Evolutionary conservation across 2,888 invertebrate genomes (phyloP), one percentile per base, ranked within the genome.

Genomic region (Carpatolechia fugitivella): DNA sequence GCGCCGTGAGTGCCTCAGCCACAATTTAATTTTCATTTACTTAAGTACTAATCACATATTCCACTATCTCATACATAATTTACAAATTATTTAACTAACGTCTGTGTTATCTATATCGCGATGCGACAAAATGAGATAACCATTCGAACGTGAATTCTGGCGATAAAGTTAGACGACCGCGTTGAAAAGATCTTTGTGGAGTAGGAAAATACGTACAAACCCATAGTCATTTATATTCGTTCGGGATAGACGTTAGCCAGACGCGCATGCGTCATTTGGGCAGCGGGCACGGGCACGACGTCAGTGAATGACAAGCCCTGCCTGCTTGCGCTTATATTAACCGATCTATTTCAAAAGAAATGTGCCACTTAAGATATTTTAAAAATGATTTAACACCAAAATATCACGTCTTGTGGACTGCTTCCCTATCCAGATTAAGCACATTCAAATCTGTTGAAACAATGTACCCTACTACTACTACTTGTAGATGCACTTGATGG

Each of bases 71-170:
- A 77, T 71, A 65, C 76, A 71, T 54, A 83, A 84, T 83, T 85
- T 77, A 82, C 80, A 81, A 85, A 84, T 78, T 80, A 81, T 82
- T 78, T 74, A 72, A 80, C 72, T 75, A 80, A 82, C 78, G 72
- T 72, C 72, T 71, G 69, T 72, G 70, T 82, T 85, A 86, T 86
- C 85, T 85, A 68, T 78, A 84, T 76, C 78, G 72, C 83, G 78
- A 80, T 89, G 89, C 87, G 87, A 81, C 87, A 89, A 85, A 86
- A 80, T 78, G 74, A 81, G 83, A 84, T 86, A 84, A 80, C 76
- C 69, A 68, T 69, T 74, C 69, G 68, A 78, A 80, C 73, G 73
- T 75, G 76, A 78, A 82, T 81, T 80, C 72, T 72, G 65, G 73
- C 70, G 70, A 76, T 78, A 81, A 79, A 76, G 74, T 79, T 80